These are phyloP conservation scores for Tenualosa thibaudeaui DNA, from an alignment of 2,797 vertebrate genomes.

Conservation along the genomic window DNA sequence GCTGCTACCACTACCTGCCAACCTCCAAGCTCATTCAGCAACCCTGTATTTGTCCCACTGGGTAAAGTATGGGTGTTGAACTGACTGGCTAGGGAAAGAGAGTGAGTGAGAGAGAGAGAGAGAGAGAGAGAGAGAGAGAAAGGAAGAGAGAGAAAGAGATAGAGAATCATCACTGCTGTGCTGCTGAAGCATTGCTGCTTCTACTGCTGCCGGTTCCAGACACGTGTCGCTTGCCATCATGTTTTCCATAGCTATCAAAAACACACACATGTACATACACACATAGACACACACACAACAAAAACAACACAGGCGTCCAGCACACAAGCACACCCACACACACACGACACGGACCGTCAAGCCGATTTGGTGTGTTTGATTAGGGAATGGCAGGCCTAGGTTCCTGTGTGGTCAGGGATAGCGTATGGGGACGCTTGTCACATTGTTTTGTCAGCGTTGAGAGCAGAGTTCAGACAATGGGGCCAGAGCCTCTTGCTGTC, in stretches of 20 bases:
- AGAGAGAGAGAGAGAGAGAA: too few relatives aligned
- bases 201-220: neutral
- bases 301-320: neutral
- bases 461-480: conserved; percentile 12
- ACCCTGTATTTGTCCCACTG: neutral
- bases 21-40: neutral
- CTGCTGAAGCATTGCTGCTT: neutral
- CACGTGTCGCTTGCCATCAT: neutral
- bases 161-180: too few relatives aligned
- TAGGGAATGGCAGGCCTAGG: neutral
- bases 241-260: neutral
- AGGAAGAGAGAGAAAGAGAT: too few relatives aligned
- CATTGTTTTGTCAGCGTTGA: conserved; percentile 10
- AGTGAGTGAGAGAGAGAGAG: neutral
- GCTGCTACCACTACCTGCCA: too few relatives aligned
- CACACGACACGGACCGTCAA: neutral
- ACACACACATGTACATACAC: neutral
- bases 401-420: neutral
- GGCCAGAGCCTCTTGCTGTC: neutral
- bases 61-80: neutral
- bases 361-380: neutral
- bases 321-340: neutral
- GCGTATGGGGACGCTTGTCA: conserved; percentile 8
- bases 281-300: neutral
- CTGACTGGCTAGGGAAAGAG: neutral